Percentiles rank a stretch among this genome's conserved stretches.
Conservation (phyloP, 2,888 invertebrate species). For the Antheraea yamamai region DNA sequence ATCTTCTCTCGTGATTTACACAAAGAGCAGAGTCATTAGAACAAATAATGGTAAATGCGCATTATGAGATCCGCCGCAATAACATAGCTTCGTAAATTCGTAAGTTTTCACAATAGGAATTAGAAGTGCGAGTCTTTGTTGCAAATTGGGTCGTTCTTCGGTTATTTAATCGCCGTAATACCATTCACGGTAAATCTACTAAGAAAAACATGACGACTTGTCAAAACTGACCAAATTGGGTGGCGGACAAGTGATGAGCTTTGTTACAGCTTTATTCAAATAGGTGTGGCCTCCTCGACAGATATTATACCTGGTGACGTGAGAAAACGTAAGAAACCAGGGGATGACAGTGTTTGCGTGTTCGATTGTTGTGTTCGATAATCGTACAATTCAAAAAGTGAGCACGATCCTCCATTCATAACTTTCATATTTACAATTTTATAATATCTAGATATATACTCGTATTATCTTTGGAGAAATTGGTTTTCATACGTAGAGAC, state of each 20-base stretch:
- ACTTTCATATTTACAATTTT: slow-evolving; percentile 19
- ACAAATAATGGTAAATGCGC: slow-evolving; percentile 75
- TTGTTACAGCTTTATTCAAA: slow-evolving; percentile 71
- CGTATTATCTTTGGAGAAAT: background rate
- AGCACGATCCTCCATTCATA: slow-evolving; percentile 70
- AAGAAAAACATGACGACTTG: slow-evolving; percentile 80
- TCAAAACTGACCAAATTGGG: slow-evolving; percentile 80
- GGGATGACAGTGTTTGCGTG: slow-evolving; percentile 68
- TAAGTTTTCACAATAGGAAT: slow-evolving; percentile 68
- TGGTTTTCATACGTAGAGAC: background rate
- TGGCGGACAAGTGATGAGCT: slow-evolving; percentile 73
- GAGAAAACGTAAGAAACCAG: slow-evolving; percentile 47
- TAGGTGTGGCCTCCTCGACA: slow-evolving; percentile 72
- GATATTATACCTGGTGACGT: slow-evolving; percentile 56
- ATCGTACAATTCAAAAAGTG: slow-evolving; percentile 60
- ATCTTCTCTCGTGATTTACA: slow-evolving; percentile 47
- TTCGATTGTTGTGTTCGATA: slow-evolving; percentile 66
- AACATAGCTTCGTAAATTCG: slow-evolving; percentile 69
- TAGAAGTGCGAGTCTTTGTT: slow-evolving; percentile 75
- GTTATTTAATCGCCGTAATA: slow-evolving; percentile 65
- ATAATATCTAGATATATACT: background rate
- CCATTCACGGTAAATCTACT: slow-evolving; percentile 69
- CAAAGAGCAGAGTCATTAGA: slow-evolving; percentile 66
- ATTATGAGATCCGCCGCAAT: slow-evolving; percentile 68
- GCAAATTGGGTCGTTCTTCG: slow-evolving; percentile 73